phyloP scores from a whole-genome alignment of 2,113 vertebrate genomes.

The Rynchops niger region DNA sequence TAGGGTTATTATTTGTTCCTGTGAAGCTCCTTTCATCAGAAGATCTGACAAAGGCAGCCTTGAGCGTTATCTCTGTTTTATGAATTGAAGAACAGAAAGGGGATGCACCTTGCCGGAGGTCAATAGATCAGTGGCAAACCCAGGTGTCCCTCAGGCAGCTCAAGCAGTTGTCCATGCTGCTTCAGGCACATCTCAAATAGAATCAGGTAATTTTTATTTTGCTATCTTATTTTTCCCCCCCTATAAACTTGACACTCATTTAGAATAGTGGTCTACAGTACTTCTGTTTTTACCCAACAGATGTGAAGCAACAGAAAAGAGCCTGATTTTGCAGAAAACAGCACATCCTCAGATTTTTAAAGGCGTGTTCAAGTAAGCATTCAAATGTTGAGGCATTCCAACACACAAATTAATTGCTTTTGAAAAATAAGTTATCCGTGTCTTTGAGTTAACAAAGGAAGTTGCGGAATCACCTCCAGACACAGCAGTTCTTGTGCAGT shows the following conservation, averaged over 20 bases:
- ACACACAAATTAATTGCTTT: neutral
- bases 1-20: neutral
- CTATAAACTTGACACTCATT: neutral
- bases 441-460: neutral
- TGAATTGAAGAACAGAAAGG: neutral
- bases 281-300: neutral
- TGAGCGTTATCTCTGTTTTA: neutral
- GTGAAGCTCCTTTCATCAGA: neutral
- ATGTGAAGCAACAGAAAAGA: neutral
- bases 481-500: neutral
- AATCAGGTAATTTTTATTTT: neutral
- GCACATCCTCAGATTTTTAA: neutral
- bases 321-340: neutral
- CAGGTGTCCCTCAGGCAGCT: neutral
- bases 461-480: neutral
- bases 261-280: neutral
- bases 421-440: neutral
- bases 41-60: conserved; percentile 13
- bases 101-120: neutral
- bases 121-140: neutral
- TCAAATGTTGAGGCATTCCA: neutral
- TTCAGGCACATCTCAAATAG: neutral
- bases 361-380: neutral
- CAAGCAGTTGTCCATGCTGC: neutral
- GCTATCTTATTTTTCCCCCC: neutral